Conservation (phyloP, 2,888 invertebrate species). For the Papilio elwesi region DNA sequence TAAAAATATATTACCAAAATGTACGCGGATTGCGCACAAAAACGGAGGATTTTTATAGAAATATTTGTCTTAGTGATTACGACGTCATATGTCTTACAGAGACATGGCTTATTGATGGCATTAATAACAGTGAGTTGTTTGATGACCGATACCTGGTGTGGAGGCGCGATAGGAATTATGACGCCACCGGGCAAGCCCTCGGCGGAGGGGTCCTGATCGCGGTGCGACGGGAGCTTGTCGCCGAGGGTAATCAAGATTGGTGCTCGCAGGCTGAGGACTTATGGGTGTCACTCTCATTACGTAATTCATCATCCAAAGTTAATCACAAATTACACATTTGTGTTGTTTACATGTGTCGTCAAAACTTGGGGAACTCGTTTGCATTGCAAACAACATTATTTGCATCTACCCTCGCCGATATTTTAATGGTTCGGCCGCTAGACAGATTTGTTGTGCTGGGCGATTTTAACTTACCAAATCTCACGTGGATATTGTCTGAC, state of each 20-base stretch:
- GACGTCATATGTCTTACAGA: constrained; percentile 38
- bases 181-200: constrained; percentile 1
- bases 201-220: constrained; percentile 40
- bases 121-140: constrained; percentile 36
- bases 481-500: constrained; percentile 12
- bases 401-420: not conserved
- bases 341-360: constrained; percentile 37
- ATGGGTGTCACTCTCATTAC: constrained; percentile 25
- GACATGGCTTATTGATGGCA: constrained; percentile 36
- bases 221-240: constrained; percentile 26
- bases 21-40: constrained; percentile 39
- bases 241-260: constrained; percentile 16
- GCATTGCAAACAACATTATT: constrained; percentile 17
- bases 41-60: constrained; percentile 30
- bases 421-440: not conserved
- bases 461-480: constrained; percentile 33
- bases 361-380: constrained; percentile 30
- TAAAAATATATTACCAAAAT: constrained; percentile 27
- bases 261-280: constrained; percentile 38
- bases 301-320: not conserved
- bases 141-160: constrained; percentile 37
- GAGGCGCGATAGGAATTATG: constrained; percentile 39
- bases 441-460: constrained; percentile 36
- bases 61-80: constrained; percentile 17
- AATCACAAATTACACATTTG: constrained; percentile 34